Percentiles rank a stretch among this genome's conserved stretches.
These are phyloP conservation scores for Pelecanus crispus DNA, from an alignment of 2,113 vertebrate genomes.

Conservation along the genomic window DNA sequence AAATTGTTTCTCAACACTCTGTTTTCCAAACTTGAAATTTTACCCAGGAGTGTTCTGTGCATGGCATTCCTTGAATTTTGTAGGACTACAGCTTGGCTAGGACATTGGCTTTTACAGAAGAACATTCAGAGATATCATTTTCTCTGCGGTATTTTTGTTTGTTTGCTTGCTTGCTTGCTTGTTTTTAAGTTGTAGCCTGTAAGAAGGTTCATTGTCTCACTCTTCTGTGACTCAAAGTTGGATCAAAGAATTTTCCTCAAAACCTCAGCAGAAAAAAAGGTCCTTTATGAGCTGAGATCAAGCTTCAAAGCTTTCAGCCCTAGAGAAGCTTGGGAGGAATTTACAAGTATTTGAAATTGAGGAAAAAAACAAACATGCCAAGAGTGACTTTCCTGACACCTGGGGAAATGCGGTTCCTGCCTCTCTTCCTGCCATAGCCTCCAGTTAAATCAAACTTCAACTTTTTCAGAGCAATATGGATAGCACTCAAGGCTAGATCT, in stretches of 20 bases:
- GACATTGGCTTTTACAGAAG: neutral
- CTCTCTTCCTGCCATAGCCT: neutral
- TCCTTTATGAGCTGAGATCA: neutral
- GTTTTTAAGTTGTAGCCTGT: neutral
- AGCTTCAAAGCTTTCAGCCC: neutral
- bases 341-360: neutral
- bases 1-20: neutral
- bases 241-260: neutral
- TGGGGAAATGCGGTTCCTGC: neutral
- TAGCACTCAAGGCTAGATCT: neutral
- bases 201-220: neutral
- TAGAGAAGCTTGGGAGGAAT: neutral
- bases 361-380: neutral
- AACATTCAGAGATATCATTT: neutral
- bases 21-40: neutral
- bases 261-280: neutral
- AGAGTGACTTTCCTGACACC: neutral
- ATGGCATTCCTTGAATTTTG: neutral
- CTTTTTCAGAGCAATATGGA: neutral
- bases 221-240: neutral
- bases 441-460: neutral
- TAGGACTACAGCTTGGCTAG: neutral
- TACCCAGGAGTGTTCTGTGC: neutral
- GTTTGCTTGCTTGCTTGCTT: neutral
- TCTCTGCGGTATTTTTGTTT: neutral